Percentiles rank a stretch among this genome's conserved stretches.
Evolutionary conservation across 64 coral and sea anemone species (phyloP).

Genomic region (Platygyra sinensis): DNA sequence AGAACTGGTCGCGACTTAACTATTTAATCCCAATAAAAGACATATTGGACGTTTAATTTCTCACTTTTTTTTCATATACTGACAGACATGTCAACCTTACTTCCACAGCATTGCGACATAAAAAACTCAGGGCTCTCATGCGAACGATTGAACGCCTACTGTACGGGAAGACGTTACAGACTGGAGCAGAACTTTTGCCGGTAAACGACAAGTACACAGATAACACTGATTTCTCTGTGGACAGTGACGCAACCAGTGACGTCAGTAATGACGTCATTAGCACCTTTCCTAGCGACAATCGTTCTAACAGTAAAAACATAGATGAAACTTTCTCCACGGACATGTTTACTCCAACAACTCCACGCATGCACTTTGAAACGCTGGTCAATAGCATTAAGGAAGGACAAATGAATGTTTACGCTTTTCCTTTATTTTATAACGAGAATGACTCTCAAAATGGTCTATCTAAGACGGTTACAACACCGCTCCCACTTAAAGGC

Average conservation of each 20-base stretch:
- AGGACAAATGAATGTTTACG: conserved; percentile 17
- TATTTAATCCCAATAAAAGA: no score
- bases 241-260: neutral
- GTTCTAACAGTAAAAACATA: neutral
- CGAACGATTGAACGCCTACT: conserved; percentile 15
- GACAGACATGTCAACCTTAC: neutral
- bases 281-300: neutral
- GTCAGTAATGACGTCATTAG: neutral
- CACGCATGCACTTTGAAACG: neutral
- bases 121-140: conserved; percentile 17
- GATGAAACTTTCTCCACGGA: conserved; percentile 3
- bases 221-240: neutral
- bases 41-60: no score
- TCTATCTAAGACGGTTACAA: neutral
- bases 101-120: neutral
- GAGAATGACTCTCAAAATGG: neutral
- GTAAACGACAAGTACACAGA: neutral
- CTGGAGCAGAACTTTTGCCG: neutral
- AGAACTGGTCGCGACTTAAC: no score
- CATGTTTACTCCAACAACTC: neutral
- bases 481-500: neutral
- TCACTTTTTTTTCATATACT: neutral
- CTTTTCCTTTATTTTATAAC: neutral
- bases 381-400: neutral
- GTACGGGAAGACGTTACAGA: conserved; percentile 1